These are phyloP conservation scores for Myotis vivesi DNA, from an alignment of 2,797 vertebrate genomes.

Conservation along the genomic window DNA sequence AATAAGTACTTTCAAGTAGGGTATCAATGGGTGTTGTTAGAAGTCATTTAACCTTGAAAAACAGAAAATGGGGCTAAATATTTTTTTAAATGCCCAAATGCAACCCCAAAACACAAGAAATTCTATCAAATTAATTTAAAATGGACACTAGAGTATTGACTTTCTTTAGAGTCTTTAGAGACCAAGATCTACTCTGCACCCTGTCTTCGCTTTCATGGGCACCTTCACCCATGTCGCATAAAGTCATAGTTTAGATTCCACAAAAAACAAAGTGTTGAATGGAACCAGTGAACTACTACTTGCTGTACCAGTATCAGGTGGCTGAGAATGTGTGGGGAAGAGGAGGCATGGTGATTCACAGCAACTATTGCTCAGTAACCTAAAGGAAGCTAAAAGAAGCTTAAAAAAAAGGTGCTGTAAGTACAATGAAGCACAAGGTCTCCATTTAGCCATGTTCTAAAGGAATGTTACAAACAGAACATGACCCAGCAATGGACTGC, in stretches of 20 bases:
- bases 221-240: background rate
- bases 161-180: background rate
- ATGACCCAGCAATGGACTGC: background rate
- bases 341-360: background rate
- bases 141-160: background rate
- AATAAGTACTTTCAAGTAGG: slow-evolving; percentile 22
- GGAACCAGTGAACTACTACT: background rate
- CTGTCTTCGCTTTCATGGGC: background rate
- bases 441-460: background rate
- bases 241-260: background rate
- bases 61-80: background rate
- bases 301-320: background rate
- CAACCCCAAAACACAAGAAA: background rate
- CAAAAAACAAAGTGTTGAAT: background rate
- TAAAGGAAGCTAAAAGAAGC: background rate
- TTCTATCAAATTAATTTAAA: background rate
- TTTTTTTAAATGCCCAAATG: background rate
- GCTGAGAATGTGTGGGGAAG: background rate
- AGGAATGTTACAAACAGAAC: background rate
- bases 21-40: background rate
- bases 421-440: background rate
- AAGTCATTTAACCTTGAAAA: slow-evolving; percentile 16
- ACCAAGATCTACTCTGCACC: background rate
- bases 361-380: background rate
- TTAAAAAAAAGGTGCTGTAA: background rate